Evolutionary conservation across 2,113 vertebrate genomes (phyloP).

Genomic region (Cromileptes altivelis): DNA sequence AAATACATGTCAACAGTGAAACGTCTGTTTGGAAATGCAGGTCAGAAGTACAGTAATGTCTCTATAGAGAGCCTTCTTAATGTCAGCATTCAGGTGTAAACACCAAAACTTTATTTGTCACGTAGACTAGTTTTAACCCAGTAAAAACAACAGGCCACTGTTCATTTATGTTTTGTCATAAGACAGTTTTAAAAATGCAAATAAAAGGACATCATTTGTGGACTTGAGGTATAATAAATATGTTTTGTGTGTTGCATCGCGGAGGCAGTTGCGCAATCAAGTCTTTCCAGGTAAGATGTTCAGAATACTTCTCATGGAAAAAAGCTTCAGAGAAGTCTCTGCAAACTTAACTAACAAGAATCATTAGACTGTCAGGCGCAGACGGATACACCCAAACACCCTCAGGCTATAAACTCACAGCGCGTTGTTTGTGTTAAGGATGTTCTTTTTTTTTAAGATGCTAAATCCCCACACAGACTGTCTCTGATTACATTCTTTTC

Average conservation of each 20-base stretch:
- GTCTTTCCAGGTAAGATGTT: neutral
- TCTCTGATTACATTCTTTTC: conserved; percentile 2
- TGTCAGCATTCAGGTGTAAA: neutral
- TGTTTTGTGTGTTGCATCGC: neutral
- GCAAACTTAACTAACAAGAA: conserved; percentile 15
- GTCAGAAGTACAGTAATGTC: neutral
- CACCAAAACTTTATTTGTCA: neutral
- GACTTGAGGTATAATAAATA: neutral
- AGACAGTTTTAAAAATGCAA: neutral
- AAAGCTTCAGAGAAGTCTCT: neutral
- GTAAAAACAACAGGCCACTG: neutral
- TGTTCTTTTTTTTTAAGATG: too few relatives aligned
- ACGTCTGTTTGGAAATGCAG: neutral
- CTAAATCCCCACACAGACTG: neutral
- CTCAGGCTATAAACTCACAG: too few relatives aligned
- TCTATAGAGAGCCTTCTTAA: neutral
- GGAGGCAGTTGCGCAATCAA: neutral
- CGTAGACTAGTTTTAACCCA: neutral
- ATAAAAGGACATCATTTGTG: neutral
- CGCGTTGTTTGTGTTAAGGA: neutral
- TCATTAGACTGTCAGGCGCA: neutral
- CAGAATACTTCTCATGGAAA: neutral
- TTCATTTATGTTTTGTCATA: neutral
- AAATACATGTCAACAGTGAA: neutral
- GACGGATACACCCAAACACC: neutral